A percentile compares a stretch with the other conserved stretches of the same genome.
Conservation (phyloP, 2,797 vertebrate genomes). For the Sebastes alutus region DNA sequence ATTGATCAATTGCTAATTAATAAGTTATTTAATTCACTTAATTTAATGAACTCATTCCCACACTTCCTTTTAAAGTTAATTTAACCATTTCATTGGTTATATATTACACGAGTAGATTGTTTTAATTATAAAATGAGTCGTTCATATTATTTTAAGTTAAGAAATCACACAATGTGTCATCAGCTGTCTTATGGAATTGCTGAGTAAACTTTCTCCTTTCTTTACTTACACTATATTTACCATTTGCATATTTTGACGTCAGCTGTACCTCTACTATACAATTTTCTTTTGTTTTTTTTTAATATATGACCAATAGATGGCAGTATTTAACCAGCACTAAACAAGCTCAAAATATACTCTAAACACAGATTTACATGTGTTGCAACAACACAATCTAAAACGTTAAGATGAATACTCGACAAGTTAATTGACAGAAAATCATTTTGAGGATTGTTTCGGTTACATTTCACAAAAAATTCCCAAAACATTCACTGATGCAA, state of each 20-base stretch:
- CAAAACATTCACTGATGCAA: not conserved
- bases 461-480: not conserved
- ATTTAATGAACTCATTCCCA: not conserved
- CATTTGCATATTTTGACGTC: not conserved
- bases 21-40: not conserved
- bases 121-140: not conserved
- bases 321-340: not conserved
- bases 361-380: not conserved
- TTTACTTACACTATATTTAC: not conserved
- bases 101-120: not conserved
- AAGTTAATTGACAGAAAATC: not conserved
- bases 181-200: not conserved
- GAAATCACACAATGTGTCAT: not conserved
- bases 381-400: not conserved
- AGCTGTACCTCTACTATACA: not conserved
- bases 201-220: not conserved
- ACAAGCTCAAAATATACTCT: not conserved
- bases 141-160: no score
- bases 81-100: not conserved
- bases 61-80: not conserved
- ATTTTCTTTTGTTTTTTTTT: not conserved
- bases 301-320: constrained; percentile 11
- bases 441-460: not conserved
- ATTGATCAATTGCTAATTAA: not conserved
- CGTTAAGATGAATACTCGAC: not conserved